Evolutionary conservation across 2,888 invertebrate genomes (phyloP).

Genomic region (Aradus depressus): DNA sequence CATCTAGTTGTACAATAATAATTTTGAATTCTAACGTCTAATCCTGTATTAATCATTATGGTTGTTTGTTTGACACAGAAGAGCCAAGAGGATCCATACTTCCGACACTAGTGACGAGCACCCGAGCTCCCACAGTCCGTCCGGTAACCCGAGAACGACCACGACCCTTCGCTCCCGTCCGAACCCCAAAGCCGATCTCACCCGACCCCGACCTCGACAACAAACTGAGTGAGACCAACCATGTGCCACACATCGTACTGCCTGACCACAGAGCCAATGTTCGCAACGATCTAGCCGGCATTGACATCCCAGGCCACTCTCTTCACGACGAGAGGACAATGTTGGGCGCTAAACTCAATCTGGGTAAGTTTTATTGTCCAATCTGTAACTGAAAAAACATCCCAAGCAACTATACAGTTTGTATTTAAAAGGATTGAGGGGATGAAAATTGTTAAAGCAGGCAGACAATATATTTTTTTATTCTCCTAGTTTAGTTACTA

Average conservation of each 20-base stretch:
- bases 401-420: no score
- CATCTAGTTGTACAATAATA: no score
- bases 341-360: slow-evolving; percentile 55
- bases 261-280: slow-evolving; percentile 41
- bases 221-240: slow-evolving; percentile 34
- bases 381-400: no score
- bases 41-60: background rate
- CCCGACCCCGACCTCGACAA: slow-evolving; percentile 38
- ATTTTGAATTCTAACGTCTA: no score
- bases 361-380: slow-evolving; percentile 42
- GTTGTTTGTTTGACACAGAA: slow-evolving; percentile 13
- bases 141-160: slow-evolving; percentile 32
- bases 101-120: slow-evolving; percentile 12
- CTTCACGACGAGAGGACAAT: slow-evolving; percentile 40
- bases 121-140: slow-evolving; percentile 33
- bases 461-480: no score
- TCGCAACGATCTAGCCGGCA: slow-evolving; percentile 39
- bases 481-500: no score
- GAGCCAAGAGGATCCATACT: slow-evolving; percentile 14
- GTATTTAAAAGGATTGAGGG: no score
- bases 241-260: slow-evolving; percentile 35
- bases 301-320: slow-evolving; percentile 49
- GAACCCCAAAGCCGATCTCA: slow-evolving; percentile 35
- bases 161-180: slow-evolving; percentile 34
- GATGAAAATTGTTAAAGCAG: no score